phyloP scores from a whole-genome alignment of 2,888 invertebrate genomes.

The Ligdia adustata region DNA sequence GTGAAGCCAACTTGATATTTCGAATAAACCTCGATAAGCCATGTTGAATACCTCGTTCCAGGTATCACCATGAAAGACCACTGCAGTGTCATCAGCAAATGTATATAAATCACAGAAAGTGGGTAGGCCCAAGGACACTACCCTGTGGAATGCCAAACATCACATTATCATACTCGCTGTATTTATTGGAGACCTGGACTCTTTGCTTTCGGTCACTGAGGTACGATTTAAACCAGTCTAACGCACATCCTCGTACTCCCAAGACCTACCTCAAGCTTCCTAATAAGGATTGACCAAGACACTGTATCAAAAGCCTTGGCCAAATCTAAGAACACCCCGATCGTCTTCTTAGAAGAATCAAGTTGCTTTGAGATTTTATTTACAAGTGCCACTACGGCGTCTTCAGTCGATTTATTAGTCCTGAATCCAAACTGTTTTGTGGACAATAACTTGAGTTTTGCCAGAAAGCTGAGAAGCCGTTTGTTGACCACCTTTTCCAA shows the following conservation, averaged over 20 bases:
- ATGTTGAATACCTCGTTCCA: not conserved
- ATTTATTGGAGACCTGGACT: not conserved
- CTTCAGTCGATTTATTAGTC: not conserved
- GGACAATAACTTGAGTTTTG: not conserved
- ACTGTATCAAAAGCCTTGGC: not conserved
- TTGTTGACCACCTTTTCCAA: slow-evolving; percentile 6
- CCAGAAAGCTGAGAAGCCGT: not conserved
- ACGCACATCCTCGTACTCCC: not conserved
- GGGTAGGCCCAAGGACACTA: slow-evolving; percentile 23
- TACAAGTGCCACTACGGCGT: not conserved
- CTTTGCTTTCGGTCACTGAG: not conserved
- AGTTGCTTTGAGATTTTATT: not conserved
- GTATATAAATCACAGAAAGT: not conserved
- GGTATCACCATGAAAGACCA: not conserved
- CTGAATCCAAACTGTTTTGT: slow-evolving; percentile 3
- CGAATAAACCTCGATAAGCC: not conserved
- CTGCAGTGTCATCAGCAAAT: not conserved
- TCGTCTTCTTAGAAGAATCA: not conserved
- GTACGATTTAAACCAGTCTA: not conserved
- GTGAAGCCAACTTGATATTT: not conserved
- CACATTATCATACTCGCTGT: not conserved
- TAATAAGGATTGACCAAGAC: not conserved
- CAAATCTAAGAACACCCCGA: not conserved
- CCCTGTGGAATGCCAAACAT: slow-evolving; percentile 26
- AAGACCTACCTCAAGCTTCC: not conserved